A percentile compares a stretch with the other conserved stretches of the same genome.
phyloP scores from a whole-genome alignment of 1,140 invertebrate genomes.

The Harpegnathos saltator region DNA sequence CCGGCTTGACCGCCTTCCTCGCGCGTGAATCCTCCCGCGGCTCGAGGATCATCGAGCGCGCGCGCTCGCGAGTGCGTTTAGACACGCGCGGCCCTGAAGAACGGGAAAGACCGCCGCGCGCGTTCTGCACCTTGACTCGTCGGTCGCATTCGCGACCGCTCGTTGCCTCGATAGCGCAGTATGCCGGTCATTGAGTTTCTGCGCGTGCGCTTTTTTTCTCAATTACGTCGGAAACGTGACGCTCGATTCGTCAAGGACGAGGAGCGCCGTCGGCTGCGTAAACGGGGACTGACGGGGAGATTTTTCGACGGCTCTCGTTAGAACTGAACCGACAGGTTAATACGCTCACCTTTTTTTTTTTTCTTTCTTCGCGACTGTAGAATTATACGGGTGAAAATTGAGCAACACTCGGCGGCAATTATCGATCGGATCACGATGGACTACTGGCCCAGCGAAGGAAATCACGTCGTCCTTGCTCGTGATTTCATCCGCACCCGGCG shows the following conservation, averaged over 20 bases:
- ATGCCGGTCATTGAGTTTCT: constrained; percentile 20
- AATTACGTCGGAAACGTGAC: not conserved
- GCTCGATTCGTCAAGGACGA: constrained; percentile 24
- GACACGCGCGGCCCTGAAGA: constrained; percentile 8
- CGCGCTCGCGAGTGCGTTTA: constrained; percentile 1
- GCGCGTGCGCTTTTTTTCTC: not conserved
- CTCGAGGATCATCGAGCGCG: not conserved
- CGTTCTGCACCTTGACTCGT: constrained; percentile 11
- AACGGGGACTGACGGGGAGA: not conserved
- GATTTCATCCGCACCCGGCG: not conserved
- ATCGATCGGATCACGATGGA: no score
- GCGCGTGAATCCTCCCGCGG: not conserved
- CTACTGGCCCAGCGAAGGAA: no score
- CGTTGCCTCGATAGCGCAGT: constrained; percentile 3
- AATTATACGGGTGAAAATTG: no score
- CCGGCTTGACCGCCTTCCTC: not conserved
- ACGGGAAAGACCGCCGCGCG: constrained; percentile 23
- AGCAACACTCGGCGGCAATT: no score
- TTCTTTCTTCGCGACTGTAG: not conserved
- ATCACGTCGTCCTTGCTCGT: not conserved
- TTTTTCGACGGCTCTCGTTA: not conserved
- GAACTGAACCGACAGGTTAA: not conserved
- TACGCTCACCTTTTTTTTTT: not conserved
- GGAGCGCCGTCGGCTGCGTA: not conserved
- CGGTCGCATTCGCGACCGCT: constrained; percentile 5